Evolutionary conservation across 1,140 invertebrate species (phyloP).

Genomic region (Pectinophora gossypiella): DNA sequence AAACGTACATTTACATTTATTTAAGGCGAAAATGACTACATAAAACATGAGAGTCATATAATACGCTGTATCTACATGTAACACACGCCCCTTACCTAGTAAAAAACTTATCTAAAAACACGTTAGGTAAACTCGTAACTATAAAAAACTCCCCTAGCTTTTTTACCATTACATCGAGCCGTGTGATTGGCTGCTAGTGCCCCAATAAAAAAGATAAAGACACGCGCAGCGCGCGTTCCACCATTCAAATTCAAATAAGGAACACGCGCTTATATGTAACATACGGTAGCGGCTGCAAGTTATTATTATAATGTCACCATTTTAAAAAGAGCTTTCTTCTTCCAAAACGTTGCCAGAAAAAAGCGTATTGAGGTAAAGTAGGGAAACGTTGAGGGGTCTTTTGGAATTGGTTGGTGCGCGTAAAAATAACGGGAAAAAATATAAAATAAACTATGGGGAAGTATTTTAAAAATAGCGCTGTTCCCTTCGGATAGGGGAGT

Average conservation of each 20-base stretch:
- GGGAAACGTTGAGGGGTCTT: conserved; percentile 21
- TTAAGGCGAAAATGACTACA: no score
- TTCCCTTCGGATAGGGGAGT: conserved; percentile 57
- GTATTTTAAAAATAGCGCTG: conserved; percentile 68
- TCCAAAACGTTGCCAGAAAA: conserved; percentile 6
- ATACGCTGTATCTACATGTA: no score
- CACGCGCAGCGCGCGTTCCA: conserved; percentile 50
- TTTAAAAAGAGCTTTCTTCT: conserved; percentile 42
- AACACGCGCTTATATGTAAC: conserved; percentile 50
- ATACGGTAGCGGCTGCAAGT: conserved; percentile 46
- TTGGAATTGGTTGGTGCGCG: conserved; percentile 29
- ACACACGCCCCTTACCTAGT: conserved; percentile 24
- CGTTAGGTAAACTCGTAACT: conserved; percentile 7
- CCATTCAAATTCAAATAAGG: conserved; percentile 60
- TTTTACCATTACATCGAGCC: conserved; percentile 32
- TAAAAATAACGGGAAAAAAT: conserved; percentile 70
- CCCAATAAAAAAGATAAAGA: conserved; percentile 67
- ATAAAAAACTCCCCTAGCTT: conserved; percentile 48
- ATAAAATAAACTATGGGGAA: conserved; percentile 67
- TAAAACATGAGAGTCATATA: no score
- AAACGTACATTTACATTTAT: no score
- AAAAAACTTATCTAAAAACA: conserved; percentile 25
- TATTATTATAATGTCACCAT: conserved; percentile 54
- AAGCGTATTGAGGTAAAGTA: conserved; percentile 8
- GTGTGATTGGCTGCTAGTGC: conserved; percentile 45